phyloP scores from a whole-genome alignment of 2,888 invertebrate genomes.

The Pollenia amentaria region DNA sequence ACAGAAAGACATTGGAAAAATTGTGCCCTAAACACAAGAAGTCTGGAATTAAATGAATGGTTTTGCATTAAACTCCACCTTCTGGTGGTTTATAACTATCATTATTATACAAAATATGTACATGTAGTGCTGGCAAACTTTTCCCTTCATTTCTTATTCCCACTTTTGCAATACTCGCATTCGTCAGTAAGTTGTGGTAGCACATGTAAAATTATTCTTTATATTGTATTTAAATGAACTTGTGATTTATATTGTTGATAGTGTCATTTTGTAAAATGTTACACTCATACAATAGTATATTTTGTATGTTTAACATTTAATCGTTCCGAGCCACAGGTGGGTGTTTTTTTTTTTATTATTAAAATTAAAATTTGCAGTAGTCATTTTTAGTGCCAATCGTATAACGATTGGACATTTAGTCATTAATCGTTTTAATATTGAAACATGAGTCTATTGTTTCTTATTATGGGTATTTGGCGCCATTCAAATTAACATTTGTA shows the following conservation, averaged over 20 bases:
- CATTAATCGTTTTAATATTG: constrained; percentile 17
- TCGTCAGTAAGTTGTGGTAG: too few species aligned
- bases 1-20: constrained; percentile 51
- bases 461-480: constrained; percentile 67
- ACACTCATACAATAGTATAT: constrained; percentile 49
- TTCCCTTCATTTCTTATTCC: neutral
- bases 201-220: constrained; percentile 5
- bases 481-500: constrained; percentile 63
- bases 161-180: neutral
- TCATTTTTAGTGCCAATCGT: constrained; percentile 55
- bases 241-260: constrained; percentile 61
- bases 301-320: constrained; percentile 47
- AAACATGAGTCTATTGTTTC: constrained; percentile 56
- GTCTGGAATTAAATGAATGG: constrained; percentile 44
- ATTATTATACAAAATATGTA: constrained; percentile 36
- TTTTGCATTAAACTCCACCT: constrained; percentile 57
- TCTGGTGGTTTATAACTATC: constrained; percentile 17
- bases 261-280: constrained; percentile 48
- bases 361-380: constrained; percentile 63
- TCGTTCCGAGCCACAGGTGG: constrained; percentile 57
- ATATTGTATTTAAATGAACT: constrained; percentile 60
- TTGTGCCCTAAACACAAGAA: constrained; percentile 49
- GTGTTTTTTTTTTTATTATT: constrained; percentile 43
- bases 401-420: constrained; percentile 30
- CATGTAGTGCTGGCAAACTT: neutral